Percentiles rank a stretch among this genome's conserved stretches.
Conservation (phyloP, 30 jellyfish, hydroid and myxozoan species). For the Turritopsis rubra region DNA sequence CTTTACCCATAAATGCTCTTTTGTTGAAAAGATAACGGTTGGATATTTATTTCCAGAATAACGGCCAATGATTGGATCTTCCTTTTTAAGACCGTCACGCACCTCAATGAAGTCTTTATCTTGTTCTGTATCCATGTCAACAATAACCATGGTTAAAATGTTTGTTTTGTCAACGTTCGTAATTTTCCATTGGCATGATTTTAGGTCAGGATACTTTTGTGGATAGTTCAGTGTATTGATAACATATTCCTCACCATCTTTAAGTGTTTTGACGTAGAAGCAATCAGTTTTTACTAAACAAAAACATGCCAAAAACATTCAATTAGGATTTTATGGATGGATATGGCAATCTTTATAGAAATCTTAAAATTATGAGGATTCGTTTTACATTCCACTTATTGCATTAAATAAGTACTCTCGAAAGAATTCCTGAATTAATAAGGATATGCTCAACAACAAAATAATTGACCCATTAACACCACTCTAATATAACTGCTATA, state of each 20-base stretch:
- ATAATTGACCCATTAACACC: no score
- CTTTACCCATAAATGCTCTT: slow-evolving; percentile 44
- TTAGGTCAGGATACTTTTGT: slow-evolving; percentile 46
- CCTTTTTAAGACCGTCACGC: slow-evolving; percentile 49
- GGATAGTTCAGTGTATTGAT: slow-evolving; percentile 80
- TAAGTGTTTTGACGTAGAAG: slow-evolving; percentile 10
- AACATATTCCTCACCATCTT: neutral
- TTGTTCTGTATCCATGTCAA: slow-evolving; percentile 79
- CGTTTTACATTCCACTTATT: no score
- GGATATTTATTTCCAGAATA: slow-evolving; percentile 42
- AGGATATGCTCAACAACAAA: no score
- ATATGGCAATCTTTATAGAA: no score
- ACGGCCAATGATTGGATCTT: slow-evolving; percentile 37
- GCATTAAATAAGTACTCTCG: no score
- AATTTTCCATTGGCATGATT: slow-evolving; percentile 69
- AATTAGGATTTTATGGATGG: no score
- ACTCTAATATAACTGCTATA: no score
- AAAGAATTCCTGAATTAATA: no score
- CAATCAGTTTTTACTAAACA: slow-evolving; percentile 28
- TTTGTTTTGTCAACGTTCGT: slow-evolving; percentile 27
- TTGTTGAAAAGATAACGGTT: slow-evolving; percentile 29
- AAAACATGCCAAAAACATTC: neutral
- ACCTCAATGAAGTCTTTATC: slow-evolving; percentile 66
- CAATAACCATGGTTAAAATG: slow-evolving; percentile 43
- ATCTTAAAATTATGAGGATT: no score